These are phyloP conservation scores for Gulo gulo DNA, from an alignment of 2,113 vertebrate genomes.

Conservation along the genomic window DNA sequence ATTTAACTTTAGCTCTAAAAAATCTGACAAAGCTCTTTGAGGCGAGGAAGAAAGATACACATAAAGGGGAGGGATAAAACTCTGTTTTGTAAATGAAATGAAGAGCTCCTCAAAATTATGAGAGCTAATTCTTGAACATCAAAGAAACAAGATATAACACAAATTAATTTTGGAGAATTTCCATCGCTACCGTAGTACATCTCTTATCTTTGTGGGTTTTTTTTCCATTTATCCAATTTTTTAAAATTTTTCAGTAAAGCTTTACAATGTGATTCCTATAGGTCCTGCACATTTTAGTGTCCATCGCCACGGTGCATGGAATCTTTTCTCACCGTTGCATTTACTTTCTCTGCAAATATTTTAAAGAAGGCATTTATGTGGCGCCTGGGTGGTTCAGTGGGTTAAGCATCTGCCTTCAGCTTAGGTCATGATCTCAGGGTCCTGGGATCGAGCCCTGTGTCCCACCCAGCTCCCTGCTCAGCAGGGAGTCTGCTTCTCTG, in stretches of 20 bases:
- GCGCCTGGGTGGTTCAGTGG: no score
- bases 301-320: not conserved
- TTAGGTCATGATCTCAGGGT: no score
- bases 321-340: not conserved
- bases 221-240: not conserved
- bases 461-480: no score
- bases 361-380: not conserved
- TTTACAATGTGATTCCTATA: not conserved
- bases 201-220: not conserved
- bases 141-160: not conserved
- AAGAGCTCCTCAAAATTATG: not conserved
- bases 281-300: not conserved
- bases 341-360: not conserved
- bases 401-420: no score
- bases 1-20: constrained; percentile 52
- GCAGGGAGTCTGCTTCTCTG: no score
- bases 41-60: not conserved
- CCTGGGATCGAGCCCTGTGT: no score
- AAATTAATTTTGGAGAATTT: not conserved
- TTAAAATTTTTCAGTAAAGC: not conserved
- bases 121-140: not conserved
- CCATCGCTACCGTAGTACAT: not conserved
- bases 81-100: constrained; percentile 25
- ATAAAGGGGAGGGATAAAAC: not conserved
- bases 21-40: constrained; percentile 30